Evolutionary conservation across 2,888 invertebrate species (phyloP), one percentile per base, ranked within the genome.

Genomic region (Pemphredon lugubris): DNA sequence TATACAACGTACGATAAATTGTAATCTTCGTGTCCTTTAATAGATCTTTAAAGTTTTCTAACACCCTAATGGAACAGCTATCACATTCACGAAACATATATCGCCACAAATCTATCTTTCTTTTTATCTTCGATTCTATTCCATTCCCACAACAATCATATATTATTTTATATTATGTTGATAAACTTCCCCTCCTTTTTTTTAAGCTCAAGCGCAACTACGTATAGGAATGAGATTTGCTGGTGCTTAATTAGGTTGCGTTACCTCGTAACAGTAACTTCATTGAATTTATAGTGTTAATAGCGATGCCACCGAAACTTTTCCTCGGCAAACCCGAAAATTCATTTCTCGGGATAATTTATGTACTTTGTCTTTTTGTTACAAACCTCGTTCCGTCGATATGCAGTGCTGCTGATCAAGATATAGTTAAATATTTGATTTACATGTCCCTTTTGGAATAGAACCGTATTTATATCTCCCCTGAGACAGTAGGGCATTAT

Each of bases 1-100:
- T 79, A n/a, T 81, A 68, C 69, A 73, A 45, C 70, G 48, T 64
- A 42, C 57, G 80, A 58, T 37, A 23, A 20, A 53, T 18, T 45
- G 34, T 60, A 50, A 58, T 51, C 48, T 61, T 30, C 11, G 13
- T 64, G 55, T 69, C 80, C 81, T 79, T 83, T 75, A 77, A 83
- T 87, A 87, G 77, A 88, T 75, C 79, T 84, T 79, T 83, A 67
- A 75, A 84, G 64, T 74, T 74, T 79, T 54, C 74, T 86, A 87
- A 86, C 77, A 73, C 77, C 66, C 83, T 85, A 84, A 83, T 76
- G 82, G 80, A 84, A 83, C 84, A 84, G 66, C 88, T 88, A 88
- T 88, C 87, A 88, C 88, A 88, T 86, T 87, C 78, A 87, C 81
- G 75, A 83, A 81, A 79, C 76, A 83, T 51, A 20, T 61, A 53